phyloP scores from a whole-genome alignment of 2,797 vertebrate species.

The Myotis myotis region DNA sequence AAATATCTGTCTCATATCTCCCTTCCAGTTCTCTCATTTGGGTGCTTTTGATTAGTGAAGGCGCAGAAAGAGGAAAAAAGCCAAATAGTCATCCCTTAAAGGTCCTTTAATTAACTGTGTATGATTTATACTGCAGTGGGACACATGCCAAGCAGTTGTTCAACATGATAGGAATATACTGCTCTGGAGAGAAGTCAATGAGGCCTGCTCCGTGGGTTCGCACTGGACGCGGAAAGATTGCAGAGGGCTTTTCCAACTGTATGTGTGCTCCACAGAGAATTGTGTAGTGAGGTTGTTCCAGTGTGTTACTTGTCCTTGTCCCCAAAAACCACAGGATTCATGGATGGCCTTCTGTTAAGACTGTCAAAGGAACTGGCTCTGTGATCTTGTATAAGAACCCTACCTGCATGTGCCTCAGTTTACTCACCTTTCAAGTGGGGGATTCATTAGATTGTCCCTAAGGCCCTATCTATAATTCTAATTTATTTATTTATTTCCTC shows the following conservation, averaged over 20 bases:
- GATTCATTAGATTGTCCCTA: not conserved
- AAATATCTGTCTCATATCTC: not conserved
- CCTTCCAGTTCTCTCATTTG: not conserved
- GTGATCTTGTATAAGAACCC: not conserved
- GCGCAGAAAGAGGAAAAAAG: not conserved
- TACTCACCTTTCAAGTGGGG: not conserved
- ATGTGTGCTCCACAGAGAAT: not conserved
- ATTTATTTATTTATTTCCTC: not conserved
- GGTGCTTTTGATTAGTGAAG: not conserved
- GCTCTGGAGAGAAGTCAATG: not conserved
- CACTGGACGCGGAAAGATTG: not conserved
- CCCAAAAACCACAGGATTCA: not conserved
- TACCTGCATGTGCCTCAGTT: not conserved
- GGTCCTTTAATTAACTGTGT: slow-evolving; percentile 2
- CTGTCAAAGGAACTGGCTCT: not conserved
- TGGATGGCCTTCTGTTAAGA: not conserved
- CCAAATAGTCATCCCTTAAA: not conserved
- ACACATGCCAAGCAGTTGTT: not conserved
- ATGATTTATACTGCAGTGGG: not conserved
- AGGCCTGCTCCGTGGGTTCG: not conserved
- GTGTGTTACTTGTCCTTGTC: not conserved
- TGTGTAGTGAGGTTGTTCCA: not conserved
- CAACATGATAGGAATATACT: not conserved
- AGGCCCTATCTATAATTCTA: not conserved
- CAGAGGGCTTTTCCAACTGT: not conserved